Conservation (phyloP, 2,888 invertebrate genomes). For the Polietes domitor region DNA sequence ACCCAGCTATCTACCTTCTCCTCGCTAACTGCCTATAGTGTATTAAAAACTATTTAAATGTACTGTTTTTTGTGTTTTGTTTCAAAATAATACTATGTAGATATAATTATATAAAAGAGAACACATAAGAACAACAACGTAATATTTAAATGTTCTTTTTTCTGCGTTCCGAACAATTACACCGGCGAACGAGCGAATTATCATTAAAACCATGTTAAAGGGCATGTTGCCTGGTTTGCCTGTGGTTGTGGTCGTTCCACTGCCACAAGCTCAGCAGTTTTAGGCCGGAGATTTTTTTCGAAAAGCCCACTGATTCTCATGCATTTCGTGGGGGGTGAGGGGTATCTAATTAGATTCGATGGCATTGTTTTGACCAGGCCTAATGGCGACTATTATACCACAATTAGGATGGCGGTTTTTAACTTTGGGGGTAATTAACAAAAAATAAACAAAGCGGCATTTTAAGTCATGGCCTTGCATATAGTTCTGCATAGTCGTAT, state of each 20-base stretch:
- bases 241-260: background rate
- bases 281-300: background rate
- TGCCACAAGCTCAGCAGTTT: background rate
- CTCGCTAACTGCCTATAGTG: background rate
- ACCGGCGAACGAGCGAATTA: conserved; percentile 10
- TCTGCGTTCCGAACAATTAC: conserved; percentile 21
- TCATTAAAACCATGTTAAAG: conserved; percentile 9
- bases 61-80: background rate
- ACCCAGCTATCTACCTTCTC: background rate
- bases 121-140: conserved; percentile 17
- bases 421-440: too few species aligned
- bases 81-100: conserved; percentile 17
- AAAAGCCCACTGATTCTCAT: background rate
- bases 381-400: too few species aligned
- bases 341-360: background rate
- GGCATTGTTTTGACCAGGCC: background rate
- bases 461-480: too few species aligned
- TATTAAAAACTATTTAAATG: conserved; percentile 22
- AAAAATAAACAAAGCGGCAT: too few species aligned
- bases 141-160: conserved; percentile 26
- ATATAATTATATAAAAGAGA: background rate
- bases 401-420: too few species aligned
- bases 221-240: background rate
- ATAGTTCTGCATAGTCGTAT: too few species aligned
- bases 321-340: background rate